Percentiles rank a stretch among this genome's conserved stretches.
phyloP scores from a whole-genome alignment of 2,797 vertebrate genomes.

The Australoheros facetus region DNA sequence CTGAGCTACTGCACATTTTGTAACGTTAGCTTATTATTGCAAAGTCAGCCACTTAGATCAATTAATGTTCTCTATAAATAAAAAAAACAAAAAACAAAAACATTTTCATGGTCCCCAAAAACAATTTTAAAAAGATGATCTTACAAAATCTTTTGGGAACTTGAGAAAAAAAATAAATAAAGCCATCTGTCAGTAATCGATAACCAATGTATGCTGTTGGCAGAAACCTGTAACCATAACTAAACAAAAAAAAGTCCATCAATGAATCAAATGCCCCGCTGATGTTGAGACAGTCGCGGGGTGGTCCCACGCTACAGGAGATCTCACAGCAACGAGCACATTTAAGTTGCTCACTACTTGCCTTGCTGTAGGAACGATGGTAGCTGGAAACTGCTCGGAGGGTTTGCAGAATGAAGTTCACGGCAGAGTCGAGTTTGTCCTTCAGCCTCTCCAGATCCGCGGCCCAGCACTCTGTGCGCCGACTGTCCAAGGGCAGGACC shows the following conservation, averaged over 20 bases:
- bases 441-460: slow-evolving; percentile 70
- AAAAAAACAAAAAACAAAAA: too few species aligned
- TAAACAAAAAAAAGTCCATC: not conserved
- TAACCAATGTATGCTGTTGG: too few species aligned
- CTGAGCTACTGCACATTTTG: too few species aligned
- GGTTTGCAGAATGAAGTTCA: slow-evolving; percentile 63
- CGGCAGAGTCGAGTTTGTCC: slow-evolving; percentile 62
- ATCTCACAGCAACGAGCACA: not conserved
- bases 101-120: too few species aligned
- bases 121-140: too few species aligned
- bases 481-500: slow-evolving; percentile 21
- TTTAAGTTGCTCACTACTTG: slow-evolving; percentile 14
- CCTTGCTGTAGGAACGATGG: slow-evolving; percentile 73
- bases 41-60: not conserved
- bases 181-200: too few species aligned
- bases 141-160: too few species aligned
- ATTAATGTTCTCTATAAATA: not conserved
- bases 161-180: too few species aligned
- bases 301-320: not conserved
- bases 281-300: too few species aligned
- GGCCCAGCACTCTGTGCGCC: slow-evolving; percentile 61
- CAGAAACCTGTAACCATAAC: too few species aligned
- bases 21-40: too few species aligned
- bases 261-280: not conserved
- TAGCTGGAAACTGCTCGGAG: slow-evolving; percentile 72